Base-by-base conservation (phyloP, 2,888 invertebrate species). In the Aspidiotus rigidus region DNA sequence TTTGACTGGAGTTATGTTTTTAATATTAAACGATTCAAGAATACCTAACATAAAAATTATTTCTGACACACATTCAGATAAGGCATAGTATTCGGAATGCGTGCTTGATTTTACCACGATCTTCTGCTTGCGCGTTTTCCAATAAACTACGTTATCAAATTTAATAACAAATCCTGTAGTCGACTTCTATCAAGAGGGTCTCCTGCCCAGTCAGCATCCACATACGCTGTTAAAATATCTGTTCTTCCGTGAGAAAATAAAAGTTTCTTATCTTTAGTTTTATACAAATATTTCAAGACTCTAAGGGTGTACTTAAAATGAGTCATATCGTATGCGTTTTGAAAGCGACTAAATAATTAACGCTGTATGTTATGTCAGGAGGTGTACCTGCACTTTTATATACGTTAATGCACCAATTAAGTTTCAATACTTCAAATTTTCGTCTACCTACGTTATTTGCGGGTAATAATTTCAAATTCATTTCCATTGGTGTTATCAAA, bases 401-500 rank as follows among this genome's bases (percentile, higher is more conserved):
- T 56, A 56, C 56, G 15, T 13, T 15, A 56, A 56, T n/a, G 56
- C 56, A n/a, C 56, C 56, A 8, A 56, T 56, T n/a, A 56, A 56
- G 15, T 56, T 56, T 10, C 56, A 8, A 56, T 13, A 56, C 15
- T 56, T 56, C 15, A 56, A 10, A n/a, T 56, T 56, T 13, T 13
- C 9, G 16, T 56, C 56, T 40, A 28, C 15, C 9, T 44, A 10
- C 49, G 8, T 11, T 10, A 11, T 10, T 11, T 44, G 8, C 9
- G 49, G n/a, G n/a, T n/a, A n/a, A 10, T 11, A 44, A 44, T 56
- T 56, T 56, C 7, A 56, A 15, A 15, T 56, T 10, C 56, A 56
- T 56, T 56, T 56, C 56, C 56, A 56, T 56, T n/a, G 56, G 56
- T n/a, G 56, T 56, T n/a, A n/a, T n/a, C n/a, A n/a, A n/a, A n/a